These are phyloP conservation scores for Bagarius yarrelli DNA, from an alignment of 2,113 vertebrate species.

Conservation along the genomic window DNA sequence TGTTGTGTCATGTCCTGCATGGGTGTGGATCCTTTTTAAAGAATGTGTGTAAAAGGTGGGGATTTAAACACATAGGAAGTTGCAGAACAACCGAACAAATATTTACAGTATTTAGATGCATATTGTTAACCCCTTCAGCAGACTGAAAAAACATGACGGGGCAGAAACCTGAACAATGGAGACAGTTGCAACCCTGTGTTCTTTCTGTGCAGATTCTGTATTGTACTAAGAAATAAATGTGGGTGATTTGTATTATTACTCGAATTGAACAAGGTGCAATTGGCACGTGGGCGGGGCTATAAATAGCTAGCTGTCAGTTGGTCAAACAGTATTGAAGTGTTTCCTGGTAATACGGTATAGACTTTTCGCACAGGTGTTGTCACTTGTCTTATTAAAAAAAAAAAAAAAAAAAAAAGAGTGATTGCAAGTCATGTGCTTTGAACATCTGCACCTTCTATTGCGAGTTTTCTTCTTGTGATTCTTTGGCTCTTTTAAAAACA, in stretches of 20 bases:
- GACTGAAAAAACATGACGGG: neutral
- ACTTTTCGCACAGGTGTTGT: too few species aligned
- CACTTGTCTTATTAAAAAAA: too few species aligned
- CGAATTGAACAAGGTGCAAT: neutral
- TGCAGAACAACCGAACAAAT: neutral
- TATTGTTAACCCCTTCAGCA: neutral
- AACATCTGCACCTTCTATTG: neutral
- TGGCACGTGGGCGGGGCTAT: neutral
- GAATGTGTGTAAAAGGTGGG: neutral
- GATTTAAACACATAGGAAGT: neutral
- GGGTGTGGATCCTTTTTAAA: constrained; percentile 6
- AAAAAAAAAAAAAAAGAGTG: too few species aligned
- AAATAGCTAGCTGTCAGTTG: neutral
- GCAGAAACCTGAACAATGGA: neutral
- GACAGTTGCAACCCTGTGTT: neutral
- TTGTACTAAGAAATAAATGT: neutral
- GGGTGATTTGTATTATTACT: neutral
- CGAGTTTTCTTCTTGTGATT: neutral
- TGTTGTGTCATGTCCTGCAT: constrained; percentile 9
- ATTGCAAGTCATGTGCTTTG: neutral
- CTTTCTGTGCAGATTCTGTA: neutral
- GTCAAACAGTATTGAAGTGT: neutral
- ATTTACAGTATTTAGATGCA: neutral
- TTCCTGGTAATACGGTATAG: too few species aligned
- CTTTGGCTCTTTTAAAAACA: neutral